Evolutionary conservation across 2,888 invertebrate genomes (phyloP).

Genomic region (Drosophila quinaria): DNA sequence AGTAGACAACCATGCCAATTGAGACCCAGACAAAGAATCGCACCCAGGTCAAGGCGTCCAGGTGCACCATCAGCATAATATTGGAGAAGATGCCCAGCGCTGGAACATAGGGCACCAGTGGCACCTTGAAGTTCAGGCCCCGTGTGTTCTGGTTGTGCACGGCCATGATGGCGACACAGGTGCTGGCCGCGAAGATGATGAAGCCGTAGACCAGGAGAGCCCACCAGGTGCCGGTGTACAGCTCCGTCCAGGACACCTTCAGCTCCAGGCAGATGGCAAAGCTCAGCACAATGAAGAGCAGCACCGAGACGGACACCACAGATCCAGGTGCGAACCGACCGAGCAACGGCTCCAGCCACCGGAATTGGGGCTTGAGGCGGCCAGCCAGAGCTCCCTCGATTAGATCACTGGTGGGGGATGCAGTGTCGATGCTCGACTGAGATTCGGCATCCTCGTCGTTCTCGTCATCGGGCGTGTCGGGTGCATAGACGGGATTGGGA

Average conservation of each 20-base stretch:
- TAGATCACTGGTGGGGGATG: constrained; percentile 87
- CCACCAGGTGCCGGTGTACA: constrained; percentile 89
- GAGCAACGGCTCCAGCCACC: constrained; percentile 90
- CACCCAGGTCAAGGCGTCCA: constrained; percentile 93
- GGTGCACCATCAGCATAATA: constrained; percentile 93
- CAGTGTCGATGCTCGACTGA: constrained; percentile 88
- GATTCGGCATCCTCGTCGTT: constrained; percentile 87
- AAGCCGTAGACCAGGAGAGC: constrained; percentile 88
- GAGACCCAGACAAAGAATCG: constrained; percentile 95
- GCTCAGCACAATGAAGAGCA: constrained; percentile 89
- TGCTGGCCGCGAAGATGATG: constrained; percentile 88
- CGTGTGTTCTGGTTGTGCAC: constrained; percentile 91
- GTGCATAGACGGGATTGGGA: constrained; percentile 86
- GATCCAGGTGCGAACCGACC: constrained; percentile 92
- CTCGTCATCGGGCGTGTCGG: constrained; percentile 87
- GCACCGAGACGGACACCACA: constrained; percentile 90
- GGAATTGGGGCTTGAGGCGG: constrained; percentile 90
- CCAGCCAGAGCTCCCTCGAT: constrained; percentile 90
- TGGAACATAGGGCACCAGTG: constrained; percentile 92
- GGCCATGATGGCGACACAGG: constrained; percentile 90
- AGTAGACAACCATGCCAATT: constrained; percentile 93
- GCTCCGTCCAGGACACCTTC: constrained; percentile 88
- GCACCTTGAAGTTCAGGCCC: constrained; percentile 91
- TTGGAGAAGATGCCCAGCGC: constrained; percentile 93
- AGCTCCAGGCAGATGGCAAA: constrained; percentile 90